A percentile compares a stretch with the other conserved stretches of the same genome.
Evolutionary conservation across 2,113 vertebrate species (phyloP).

Genomic region (Petromus typicus): DNA sequence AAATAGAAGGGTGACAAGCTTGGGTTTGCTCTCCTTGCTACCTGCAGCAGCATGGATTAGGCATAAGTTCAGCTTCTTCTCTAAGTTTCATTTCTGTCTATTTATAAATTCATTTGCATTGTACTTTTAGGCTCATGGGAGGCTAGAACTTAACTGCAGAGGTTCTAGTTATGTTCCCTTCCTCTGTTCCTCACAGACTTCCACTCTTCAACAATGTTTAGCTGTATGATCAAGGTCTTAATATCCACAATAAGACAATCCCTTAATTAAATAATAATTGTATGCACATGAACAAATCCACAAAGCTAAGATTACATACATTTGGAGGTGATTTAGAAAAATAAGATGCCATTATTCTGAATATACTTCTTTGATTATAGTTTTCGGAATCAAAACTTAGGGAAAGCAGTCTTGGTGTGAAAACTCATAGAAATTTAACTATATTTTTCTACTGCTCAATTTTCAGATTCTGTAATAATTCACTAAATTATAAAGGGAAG

Average conservation of each 20-base stretch:
- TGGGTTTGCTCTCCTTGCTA: too few species aligned
- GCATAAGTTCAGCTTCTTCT: too few species aligned
- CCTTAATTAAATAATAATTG: neutral
- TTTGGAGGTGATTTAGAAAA: neutral
- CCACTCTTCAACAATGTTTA: neutral
- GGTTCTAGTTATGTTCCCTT: too few species aligned
- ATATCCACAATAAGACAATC: neutral
- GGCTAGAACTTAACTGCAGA: too few species aligned
- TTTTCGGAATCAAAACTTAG: neutral
- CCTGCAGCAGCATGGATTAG: too few species aligned
- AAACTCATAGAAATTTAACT: neutral
- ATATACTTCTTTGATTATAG: neutral
- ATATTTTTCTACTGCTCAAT: neutral
- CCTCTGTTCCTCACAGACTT: too few species aligned
- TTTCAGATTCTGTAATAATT: neutral
- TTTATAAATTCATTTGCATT: too few species aligned
- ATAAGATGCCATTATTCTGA: neutral
- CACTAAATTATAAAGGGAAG: neutral
- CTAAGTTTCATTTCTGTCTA: too few species aligned
- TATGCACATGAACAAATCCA: neutral
- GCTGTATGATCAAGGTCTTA: neutral
- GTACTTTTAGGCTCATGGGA: too few species aligned
- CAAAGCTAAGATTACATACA: neutral
- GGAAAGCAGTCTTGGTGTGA: too few species aligned
- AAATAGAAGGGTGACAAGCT: too few species aligned